phyloP scores from a whole-genome alignment of 2,888 invertebrate genomes.

The Tipula vernalis region DNA sequence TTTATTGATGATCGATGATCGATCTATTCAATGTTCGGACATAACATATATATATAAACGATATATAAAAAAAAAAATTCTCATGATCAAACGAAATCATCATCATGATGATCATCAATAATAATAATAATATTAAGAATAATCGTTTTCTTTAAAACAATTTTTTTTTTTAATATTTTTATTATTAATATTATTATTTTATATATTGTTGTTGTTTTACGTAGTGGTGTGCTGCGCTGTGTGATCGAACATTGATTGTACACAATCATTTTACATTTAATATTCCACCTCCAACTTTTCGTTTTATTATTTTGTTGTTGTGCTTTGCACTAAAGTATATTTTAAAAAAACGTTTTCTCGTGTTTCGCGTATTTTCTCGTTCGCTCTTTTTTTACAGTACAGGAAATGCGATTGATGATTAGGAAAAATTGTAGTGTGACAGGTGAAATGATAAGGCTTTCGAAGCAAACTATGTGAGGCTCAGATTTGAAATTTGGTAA shows the following conservation, averaged over 20 bases:
- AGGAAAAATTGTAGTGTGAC: background rate
- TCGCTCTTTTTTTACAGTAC: background rate
- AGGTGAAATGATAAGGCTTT: background rate
- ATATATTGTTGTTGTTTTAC: background rate
- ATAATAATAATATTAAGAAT: background rate
- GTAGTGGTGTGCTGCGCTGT: background rate
- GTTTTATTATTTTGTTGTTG: background rate
- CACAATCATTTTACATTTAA: slow-evolving; percentile 4
- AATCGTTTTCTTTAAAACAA: background rate
- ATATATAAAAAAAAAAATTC: background rate
- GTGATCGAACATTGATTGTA: slow-evolving; percentile 4
- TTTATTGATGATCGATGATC: background rate
- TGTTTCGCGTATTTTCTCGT: background rate
- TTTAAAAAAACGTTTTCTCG: background rate
- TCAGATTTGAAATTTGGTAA: no score
- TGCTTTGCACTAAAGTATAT: background rate
- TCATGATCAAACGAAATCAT: background rate
- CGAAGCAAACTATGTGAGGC: no score
- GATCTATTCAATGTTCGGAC: background rate
- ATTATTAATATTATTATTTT: background rate
- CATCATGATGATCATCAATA: background rate
- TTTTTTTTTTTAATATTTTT: background rate
- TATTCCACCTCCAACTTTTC: slow-evolving; percentile 8
- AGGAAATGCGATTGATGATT: background rate
- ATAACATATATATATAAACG: background rate